Percentiles rank a stretch among this genome's conserved stretches.
Conservation (phyloP, 2,113 vertebrate species). For the Regulus satrapa region DNA sequence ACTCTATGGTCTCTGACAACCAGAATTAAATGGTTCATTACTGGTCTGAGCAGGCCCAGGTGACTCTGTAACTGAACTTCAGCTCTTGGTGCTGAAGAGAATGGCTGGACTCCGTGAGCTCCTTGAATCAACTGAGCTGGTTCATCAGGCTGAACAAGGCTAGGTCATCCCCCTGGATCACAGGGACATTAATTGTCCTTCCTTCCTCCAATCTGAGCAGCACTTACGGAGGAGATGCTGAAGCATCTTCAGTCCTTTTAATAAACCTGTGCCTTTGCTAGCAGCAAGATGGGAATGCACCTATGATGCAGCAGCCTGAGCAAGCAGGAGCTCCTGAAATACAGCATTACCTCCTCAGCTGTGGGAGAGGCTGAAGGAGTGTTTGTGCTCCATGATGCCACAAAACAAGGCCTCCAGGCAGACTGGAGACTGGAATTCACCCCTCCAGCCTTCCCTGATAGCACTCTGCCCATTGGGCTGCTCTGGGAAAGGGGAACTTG, state of each 20-base stretch:
- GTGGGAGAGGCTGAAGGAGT: neutral
- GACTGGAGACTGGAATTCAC: neutral
- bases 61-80: neutral
- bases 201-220: neutral
- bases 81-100: neutral
- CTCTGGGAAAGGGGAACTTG: neutral
- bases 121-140: rapidly evolving
- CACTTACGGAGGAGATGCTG: neutral
- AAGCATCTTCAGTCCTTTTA: neutral
- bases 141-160: neutral
- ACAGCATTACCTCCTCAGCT: neutral
- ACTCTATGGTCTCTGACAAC: neutral
- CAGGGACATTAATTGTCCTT: neutral
- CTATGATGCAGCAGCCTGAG: neutral
- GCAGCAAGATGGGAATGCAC: neutral
- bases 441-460: neutral
- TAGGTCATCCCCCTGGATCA: neutral
- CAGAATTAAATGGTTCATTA: neutral
- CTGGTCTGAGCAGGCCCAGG: neutral
- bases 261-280: neutral
- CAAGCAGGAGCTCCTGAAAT: neutral
- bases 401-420: neutral
- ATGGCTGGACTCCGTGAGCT: neutral
- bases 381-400: neutral
- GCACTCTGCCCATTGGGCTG: neutral